Conservation (phyloP, 2,888 invertebrate genomes). For the Troides aeacus region DNA sequence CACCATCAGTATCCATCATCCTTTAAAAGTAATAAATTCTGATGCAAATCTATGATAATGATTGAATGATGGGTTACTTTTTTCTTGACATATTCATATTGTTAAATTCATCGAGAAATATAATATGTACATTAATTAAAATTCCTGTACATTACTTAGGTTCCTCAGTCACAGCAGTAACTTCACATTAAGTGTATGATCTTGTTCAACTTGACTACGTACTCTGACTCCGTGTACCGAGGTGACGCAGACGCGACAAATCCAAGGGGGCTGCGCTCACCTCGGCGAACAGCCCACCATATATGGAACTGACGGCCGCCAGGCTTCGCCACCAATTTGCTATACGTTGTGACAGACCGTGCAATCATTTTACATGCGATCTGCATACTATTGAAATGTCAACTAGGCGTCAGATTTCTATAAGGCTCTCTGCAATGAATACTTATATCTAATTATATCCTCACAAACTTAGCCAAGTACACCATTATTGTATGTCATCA, state of each 20-base stretch:
- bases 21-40: conserved; percentile 53
- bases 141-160: not conserved
- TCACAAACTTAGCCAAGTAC: not conserved
- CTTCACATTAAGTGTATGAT: conserved; percentile 12
- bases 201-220: conserved; percentile 20
- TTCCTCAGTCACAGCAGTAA: not conserved
- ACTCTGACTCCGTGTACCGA: conserved; percentile 17
- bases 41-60: conserved; percentile 48
- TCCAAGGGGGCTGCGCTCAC: conserved; percentile 43
- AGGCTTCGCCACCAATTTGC: conserved; percentile 46
- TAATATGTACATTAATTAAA: not conserved
- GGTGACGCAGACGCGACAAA: conserved; percentile 29
- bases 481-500: not conserved
- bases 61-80: conserved; percentile 26
- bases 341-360: conserved; percentile 49
- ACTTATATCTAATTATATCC: not conserved
- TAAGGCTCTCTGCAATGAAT: conserved; percentile 3
- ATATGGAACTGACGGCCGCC: conserved; percentile 68
- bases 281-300: conserved; percentile 59
- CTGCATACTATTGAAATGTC: conserved; percentile 41
- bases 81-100: not conserved
- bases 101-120: too few relatives aligned
- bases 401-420: conserved; percentile 13
- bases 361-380: conserved; percentile 57
- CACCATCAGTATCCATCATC: conserved; percentile 48